Percentiles rank a stretch among this genome's conserved stretches.
phyloP scores from a whole-genome alignment of 2,797 vertebrate genomes.

The Netta rufina region DNA sequence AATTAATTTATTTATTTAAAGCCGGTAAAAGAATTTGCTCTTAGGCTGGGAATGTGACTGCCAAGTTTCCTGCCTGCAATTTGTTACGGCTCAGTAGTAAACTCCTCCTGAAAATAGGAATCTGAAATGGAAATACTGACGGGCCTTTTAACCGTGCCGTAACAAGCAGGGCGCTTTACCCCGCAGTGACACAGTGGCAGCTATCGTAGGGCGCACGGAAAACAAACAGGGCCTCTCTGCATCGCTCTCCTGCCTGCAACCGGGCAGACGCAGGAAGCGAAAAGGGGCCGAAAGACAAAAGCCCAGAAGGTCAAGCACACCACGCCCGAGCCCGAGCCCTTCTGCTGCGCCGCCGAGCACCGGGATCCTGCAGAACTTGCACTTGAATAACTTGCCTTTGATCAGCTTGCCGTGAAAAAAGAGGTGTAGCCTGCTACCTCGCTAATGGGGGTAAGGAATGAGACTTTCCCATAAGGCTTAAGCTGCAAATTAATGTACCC shows the following conservation, averaged over 20 bases:
- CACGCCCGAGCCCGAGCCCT: constrained; percentile 67
- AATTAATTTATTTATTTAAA: constrained; percentile 72
- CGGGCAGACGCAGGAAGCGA: constrained; percentile 67
- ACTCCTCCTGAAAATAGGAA: constrained; percentile 76
- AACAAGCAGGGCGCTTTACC: constrained; percentile 72
- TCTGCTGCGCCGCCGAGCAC: constrained; percentile 20
- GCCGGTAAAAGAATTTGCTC: constrained; percentile 73
- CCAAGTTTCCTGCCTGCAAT: constrained; percentile 79
- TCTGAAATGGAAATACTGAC: constrained; percentile 78
- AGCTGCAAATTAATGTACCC: neutral
- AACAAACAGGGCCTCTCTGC: constrained; percentile 68
- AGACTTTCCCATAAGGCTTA: neutral
- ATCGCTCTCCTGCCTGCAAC: constrained; percentile 59
- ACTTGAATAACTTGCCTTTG: constrained; percentile 63
- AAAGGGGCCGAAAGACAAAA: constrained; percentile 72
- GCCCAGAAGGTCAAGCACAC: constrained; percentile 71
- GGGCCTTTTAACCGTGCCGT: constrained; percentile 72
- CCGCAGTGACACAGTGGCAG: constrained; percentile 73
- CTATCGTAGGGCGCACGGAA: constrained; percentile 57
- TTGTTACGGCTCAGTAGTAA: constrained; percentile 76
- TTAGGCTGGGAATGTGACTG: constrained; percentile 59
- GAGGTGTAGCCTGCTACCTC: constrained; percentile 5
- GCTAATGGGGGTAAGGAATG: constrained; percentile 23
- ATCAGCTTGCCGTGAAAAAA: constrained; percentile 51
- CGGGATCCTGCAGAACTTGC: constrained; percentile 20